phyloP scores from a whole-genome alignment of 2,113 vertebrate species.

The Elaphurus davidianus region DNA sequence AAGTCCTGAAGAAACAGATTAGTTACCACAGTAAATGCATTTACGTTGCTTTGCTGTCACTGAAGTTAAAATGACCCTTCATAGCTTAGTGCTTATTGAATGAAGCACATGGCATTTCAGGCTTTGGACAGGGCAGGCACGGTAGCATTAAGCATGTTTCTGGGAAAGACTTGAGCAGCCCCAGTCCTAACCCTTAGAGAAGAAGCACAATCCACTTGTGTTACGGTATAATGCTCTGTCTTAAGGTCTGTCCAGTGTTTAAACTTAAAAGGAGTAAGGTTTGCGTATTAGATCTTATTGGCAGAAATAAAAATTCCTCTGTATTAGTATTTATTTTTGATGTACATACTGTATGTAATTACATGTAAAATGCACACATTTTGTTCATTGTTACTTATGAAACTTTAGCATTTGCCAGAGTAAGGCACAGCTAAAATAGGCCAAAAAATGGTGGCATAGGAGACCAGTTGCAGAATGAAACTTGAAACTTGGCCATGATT shows the following conservation, averaged over 20 bases:
- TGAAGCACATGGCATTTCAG: not conserved
- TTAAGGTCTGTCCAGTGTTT: not conserved
- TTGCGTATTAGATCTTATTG: not conserved
- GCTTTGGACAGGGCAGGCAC: not conserved
- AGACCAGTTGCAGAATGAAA: not conserved
- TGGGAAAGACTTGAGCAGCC: not conserved
- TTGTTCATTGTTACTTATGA: not conserved
- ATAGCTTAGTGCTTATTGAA: not conserved
- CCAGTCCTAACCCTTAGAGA: not conserved
- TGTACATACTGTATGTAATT: not conserved
- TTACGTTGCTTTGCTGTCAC: not conserved
- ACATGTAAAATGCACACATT: not conserved
- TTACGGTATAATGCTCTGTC: not conserved
- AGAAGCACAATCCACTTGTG: not conserved
- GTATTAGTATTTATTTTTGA: not conserved
- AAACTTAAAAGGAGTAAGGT: not conserved
- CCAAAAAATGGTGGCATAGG: not conserved
- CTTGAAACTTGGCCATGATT: conserved; percentile 21
- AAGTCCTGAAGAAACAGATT: not conserved
- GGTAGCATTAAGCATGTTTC: not conserved
- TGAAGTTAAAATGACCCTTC: not conserved
- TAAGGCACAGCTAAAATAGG: not conserved
- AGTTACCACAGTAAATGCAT: not conserved
- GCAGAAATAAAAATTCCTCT: not conserved
- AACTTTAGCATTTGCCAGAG: not conserved